phyloP scores from a whole-genome alignment of 2,797 vertebrate species.

The Scolopax rusticola region DNA sequence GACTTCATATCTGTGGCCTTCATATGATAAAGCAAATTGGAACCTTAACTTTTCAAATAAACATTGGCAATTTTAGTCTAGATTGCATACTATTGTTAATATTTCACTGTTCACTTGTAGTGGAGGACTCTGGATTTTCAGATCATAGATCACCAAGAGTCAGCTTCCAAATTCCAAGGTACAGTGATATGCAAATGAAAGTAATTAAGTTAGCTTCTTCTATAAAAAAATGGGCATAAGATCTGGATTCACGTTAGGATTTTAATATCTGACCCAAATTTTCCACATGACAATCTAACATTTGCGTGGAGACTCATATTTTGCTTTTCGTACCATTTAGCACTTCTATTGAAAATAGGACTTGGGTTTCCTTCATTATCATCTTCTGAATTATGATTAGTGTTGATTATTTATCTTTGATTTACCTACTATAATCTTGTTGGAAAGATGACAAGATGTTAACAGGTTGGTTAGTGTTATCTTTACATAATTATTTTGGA shows the following conservation, averaged over 20 bases:
- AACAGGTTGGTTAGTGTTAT: background rate
- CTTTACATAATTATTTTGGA: background rate
- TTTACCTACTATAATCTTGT: background rate
- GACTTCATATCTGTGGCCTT: background rate
- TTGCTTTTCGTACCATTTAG: background rate
- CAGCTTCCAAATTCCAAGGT: background rate
- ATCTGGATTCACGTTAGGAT: background rate
- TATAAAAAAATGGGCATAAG: background rate
- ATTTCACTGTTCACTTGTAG: background rate
- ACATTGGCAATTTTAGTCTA: background rate
- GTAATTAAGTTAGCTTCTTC: background rate
- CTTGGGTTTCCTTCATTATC: background rate
- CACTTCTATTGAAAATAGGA: background rate
- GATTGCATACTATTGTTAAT: background rate
- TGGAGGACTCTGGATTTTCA: background rate
- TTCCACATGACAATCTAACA: rapidly evolving
- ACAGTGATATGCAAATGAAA: background rate
- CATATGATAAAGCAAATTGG: background rate
- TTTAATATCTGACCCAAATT: background rate
- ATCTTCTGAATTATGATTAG: background rate
- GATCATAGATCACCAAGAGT: background rate
- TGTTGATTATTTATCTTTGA: background rate
- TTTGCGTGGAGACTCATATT: background rate
- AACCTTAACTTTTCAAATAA: background rate
- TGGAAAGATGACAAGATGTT: background rate